A percentile compares a stretch with the other conserved stretches of the same genome.
These are phyloP conservation scores for Aphodius granarius DNA, from an alignment of 2,888 invertebrate species.

Conservation along the genomic window DNA sequence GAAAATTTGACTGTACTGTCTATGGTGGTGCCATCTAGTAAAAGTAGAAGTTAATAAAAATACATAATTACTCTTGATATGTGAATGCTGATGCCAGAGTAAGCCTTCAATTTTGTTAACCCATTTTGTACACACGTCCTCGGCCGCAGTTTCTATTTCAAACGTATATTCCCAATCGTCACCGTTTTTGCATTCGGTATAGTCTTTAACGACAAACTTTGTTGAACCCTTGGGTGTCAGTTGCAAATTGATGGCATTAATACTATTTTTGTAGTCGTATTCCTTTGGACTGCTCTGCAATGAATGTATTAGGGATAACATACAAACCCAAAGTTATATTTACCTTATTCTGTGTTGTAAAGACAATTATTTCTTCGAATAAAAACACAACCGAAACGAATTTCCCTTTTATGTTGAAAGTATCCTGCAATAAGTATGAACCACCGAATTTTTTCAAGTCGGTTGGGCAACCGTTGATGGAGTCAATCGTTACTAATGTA, in stretches of 20 bases:
- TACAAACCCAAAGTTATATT: constrained; percentile 15
- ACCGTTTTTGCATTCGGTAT: background rate
- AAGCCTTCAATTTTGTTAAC: background rate
- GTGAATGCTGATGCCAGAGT: too few relatives aligned
- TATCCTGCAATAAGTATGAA: constrained; percentile 44
- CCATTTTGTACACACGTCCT: background rate
- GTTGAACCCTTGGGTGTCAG: background rate
- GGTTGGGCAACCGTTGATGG: constrained; percentile 49
- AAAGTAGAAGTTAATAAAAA: too few relatives aligned
- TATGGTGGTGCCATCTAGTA: too few relatives aligned
- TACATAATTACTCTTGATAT: too few relatives aligned
- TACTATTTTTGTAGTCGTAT: background rate
- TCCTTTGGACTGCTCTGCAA: background rate
- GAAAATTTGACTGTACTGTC: too few relatives aligned
- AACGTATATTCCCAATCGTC: background rate
- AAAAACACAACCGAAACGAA: constrained; percentile 47
- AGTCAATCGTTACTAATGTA: constrained; percentile 47
- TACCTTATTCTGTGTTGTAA: constrained; percentile 39
- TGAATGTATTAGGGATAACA: too few relatives aligned
- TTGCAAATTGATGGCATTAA: background rate
- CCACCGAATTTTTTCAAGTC: constrained; percentile 43
- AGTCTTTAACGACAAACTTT: background rate
- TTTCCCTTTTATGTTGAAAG: constrained; percentile 41
- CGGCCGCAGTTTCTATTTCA: background rate
- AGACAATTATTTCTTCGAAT: constrained; percentile 46